phyloP scores from a whole-genome alignment of 2,113 vertebrate species.

The Eupsittula cactorum region DNA sequence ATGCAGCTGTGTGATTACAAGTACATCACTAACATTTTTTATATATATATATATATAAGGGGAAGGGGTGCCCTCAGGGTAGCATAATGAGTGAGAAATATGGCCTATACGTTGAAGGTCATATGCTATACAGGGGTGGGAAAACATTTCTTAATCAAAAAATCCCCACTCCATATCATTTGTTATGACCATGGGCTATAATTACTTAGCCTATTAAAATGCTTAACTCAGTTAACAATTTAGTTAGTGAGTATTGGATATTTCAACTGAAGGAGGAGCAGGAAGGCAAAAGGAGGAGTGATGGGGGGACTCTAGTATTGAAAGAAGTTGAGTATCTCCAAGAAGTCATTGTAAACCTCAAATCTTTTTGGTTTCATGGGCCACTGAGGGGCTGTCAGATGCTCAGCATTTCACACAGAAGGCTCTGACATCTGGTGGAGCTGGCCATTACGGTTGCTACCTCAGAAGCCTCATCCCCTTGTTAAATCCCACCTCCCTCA shows the following conservation, averaged over 20 bases:
- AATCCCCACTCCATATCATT: background rate
- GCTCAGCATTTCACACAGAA: background rate
- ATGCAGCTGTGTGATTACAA: slow-evolving; percentile 12
- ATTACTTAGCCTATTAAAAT: slow-evolving; percentile 43
- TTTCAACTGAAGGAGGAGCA: background rate
- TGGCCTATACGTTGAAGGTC: slow-evolving; percentile 7
- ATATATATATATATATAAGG: background rate
- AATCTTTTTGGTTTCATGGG: background rate
- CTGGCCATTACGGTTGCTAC: background rate
- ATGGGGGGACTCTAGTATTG: background rate
- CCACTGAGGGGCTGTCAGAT: background rate
- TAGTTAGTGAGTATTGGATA: background rate
- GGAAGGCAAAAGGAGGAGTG: background rate
- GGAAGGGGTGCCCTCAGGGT: slow-evolving; percentile 4
- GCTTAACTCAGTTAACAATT: slow-evolving; percentile 16
- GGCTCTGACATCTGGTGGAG: background rate
- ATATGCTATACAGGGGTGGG: background rate
- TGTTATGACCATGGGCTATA: slow-evolving; percentile 40
- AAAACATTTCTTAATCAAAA: slow-evolving; percentile 44
- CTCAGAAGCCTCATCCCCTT: background rate
- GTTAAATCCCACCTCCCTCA: background rate
- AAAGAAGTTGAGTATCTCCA: background rate
- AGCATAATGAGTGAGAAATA: slow-evolving; percentile 7
- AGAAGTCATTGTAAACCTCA: background rate
- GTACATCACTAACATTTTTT: slow-evolving; percentile 8